Percentiles rank a stretch among this genome's conserved stretches.
Conservation (phyloP, 1,140 invertebrate genomes). For the Lucilia sericata region DNA sequence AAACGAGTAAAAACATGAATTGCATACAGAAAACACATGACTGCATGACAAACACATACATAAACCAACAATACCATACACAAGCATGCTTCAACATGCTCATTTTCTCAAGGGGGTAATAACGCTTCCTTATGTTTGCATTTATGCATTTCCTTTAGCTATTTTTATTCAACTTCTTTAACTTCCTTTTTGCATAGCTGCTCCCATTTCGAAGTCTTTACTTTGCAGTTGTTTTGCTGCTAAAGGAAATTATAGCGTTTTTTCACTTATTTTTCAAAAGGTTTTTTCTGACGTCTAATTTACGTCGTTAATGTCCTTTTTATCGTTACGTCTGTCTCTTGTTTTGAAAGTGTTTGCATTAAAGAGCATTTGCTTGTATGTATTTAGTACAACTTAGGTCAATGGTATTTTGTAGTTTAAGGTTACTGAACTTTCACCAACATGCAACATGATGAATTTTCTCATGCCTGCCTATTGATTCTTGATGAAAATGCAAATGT, state of each 20-base stretch:
- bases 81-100: not conserved
- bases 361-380: not conserved
- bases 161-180: not conserved
- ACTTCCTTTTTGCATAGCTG: no score
- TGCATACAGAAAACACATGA: not conserved
- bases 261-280: not conserved
- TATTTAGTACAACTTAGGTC: constrained; percentile 29
- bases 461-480: not conserved
- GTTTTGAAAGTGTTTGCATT: not conserved
- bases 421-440: constrained; percentile 27
- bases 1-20: not conserved
- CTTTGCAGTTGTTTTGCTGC: no score
- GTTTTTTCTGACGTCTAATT: constrained; percentile 14
- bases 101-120: not conserved
- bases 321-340: not conserved
- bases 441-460: not conserved
- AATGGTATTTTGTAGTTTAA: constrained; percentile 36
- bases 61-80: not conserved
- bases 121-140: not conserved
- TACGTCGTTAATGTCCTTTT: constrained; percentile 30
- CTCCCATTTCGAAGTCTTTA: no score
- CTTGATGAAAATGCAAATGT: not conserved
- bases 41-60: not conserved
- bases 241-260: not conserved
- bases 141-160: not conserved